Base-by-base conservation (phyloP, 2,797 vertebrate species). In the Cottoperca gobio region DNA sequence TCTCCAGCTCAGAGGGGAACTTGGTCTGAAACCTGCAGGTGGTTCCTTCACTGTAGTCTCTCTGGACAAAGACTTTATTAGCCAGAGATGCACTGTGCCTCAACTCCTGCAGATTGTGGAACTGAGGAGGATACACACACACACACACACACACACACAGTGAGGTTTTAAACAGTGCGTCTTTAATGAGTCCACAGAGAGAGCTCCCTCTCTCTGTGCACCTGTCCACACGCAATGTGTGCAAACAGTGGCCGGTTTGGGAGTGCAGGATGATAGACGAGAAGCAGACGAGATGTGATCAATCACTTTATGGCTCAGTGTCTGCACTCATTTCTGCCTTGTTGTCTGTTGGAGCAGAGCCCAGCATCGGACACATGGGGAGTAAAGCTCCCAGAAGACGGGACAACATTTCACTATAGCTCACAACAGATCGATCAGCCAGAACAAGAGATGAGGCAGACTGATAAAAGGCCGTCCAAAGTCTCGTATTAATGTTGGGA, bases 11-110 rank as follows among this genome's bases (percentile, higher is more conserved):
- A 0, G 96, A 95, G 1, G 97, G 97, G 82, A 98, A 98, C 93
- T 99, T 99, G 87, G 96, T 97, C 95, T 98, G 98, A 91, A 99
- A 99, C 92, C 94, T 97, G 93, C 98, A 99, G 70, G 96, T 94
- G 8, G 98, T 99, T 13, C 98, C 98, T 19, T 97, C 97, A 23
- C 96, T 97, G 94, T 99, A 99, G 92, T 99, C 98, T 57, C 98
- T 95, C 92, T 99, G 98, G 85, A 99, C 93, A 89, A 99, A 99
- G 39, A 99, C 97, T 84, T 99, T 99, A 77, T 97, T 97, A 67
- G 96, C 95, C 87, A 99, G 95, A 35, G 97, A 97, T 1, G 97
- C 97, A 60, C 96, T 97, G 84, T 97, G 97, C 94, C 97, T 96
- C 96, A 99, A 93, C 89, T 96, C 97, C 92, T 96, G 92, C 76